Evolutionary conservation across 2,797 vertebrate genomes (phyloP).

Genomic region (Sarcophilus harrisii): DNA sequence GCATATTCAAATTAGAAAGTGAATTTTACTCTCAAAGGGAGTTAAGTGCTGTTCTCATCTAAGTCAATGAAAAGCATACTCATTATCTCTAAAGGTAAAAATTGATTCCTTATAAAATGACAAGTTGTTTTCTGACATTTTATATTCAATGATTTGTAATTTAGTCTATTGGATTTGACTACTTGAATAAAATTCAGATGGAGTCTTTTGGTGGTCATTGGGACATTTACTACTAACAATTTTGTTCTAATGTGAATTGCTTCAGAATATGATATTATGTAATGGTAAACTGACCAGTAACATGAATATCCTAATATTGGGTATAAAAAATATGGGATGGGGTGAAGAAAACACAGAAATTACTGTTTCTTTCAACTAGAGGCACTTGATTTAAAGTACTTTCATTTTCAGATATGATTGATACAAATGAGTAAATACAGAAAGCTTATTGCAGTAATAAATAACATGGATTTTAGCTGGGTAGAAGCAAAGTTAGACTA

Average conservation of each 20-base stretch:
- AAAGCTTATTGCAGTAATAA: conserved; percentile 30
- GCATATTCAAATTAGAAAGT: conserved; percentile 1
- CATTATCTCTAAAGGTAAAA: not conserved
- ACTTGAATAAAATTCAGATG: not conserved
- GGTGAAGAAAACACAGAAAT: not conserved
- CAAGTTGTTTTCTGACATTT: conserved; percentile 15
- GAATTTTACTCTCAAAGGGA: conserved; percentile 40
- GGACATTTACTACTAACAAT: conserved; percentile 19
- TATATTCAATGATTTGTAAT: not conserved
- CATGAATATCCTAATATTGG: not conserved
- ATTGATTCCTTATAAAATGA: conserved; percentile 17
- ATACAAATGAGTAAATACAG: conserved; percentile 7
- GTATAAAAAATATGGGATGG: not conserved
- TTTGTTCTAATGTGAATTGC: not conserved
- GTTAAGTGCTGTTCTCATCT: not conserved
- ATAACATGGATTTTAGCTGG: not conserved
- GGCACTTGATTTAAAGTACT: not conserved
- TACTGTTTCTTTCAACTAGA: not conserved
- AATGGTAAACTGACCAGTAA: not conserved
- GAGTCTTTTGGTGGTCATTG: not conserved
- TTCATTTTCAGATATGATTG: not conserved
- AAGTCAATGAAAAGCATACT: not conserved
- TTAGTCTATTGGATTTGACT: not conserved
- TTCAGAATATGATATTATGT: not conserved
- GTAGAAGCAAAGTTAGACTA: conserved; percentile 21